phyloP scores from a whole-genome alignment of 2,113 vertebrate genomes.

The Gambusia affinis region DNA sequence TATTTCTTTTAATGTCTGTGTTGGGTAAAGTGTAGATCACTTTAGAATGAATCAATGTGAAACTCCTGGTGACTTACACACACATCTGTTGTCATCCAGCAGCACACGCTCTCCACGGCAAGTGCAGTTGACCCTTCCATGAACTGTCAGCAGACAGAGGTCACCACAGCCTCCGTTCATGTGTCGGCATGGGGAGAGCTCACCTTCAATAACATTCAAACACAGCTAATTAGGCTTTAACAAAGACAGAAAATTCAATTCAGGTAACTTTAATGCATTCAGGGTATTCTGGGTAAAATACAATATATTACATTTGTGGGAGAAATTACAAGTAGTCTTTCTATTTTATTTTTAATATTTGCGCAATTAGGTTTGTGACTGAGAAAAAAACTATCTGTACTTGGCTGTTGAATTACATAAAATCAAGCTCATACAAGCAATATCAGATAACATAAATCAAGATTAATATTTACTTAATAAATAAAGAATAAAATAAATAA shows the following conservation, averaged over 20 bases:
- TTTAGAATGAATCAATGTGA: constrained; percentile 6
- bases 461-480: too few relatives aligned
- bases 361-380: neutral
- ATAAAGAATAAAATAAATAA: too few relatives aligned
- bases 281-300: neutral
- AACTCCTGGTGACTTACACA: constrained; percentile 88
- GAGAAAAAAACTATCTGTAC: neutral
- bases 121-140: constrained; percentile 92
- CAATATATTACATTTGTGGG: neutral
- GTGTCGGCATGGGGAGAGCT: constrained; percentile 90
- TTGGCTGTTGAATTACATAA: neutral
- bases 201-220: constrained; percentile 81
- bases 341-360: neutral
- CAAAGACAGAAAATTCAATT: neutral
- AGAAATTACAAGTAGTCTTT: neutral
- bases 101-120: constrained; percentile 92
- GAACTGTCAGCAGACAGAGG: constrained; percentile 90
- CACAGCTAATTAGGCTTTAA: constrained; percentile 6
- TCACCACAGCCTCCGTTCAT: constrained; percentile 95
- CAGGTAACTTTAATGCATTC: neutral
- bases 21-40: neutral
- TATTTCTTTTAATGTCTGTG: neutral
- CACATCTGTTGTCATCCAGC: constrained; percentile 95
- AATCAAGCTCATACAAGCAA: neutral
- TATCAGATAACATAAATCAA: too few relatives aligned